Percentiles rank a stretch among this genome's conserved stretches.
phyloP scores from a whole-genome alignment of 2,888 invertebrate genomes.

The Mesochorus sp. region DNA sequence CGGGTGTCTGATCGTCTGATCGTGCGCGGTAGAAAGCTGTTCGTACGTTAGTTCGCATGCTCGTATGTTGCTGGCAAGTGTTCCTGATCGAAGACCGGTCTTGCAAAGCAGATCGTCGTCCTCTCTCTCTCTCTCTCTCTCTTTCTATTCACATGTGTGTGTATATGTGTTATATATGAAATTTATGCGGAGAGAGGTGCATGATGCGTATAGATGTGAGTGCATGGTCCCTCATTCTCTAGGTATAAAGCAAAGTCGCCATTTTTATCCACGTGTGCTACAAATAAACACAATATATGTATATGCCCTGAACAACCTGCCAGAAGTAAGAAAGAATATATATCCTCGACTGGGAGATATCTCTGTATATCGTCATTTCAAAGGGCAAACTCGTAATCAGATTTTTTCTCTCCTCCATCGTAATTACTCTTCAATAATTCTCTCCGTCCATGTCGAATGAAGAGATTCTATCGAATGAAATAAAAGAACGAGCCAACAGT shows the following conservation, averaged over 20 bases:
- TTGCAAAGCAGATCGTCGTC: slow-evolving; percentile 61
- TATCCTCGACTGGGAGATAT: slow-evolving; percentile 46
- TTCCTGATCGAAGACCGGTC: slow-evolving; percentile 62
- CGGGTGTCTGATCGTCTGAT: slow-evolving; percentile 61
- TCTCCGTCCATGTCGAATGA: too few relatives aligned
- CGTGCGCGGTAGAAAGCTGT: slow-evolving; percentile 62
- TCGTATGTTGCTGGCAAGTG: slow-evolving; percentile 58
- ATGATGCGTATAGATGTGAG: slow-evolving; percentile 41
- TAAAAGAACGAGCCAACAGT: too few relatives aligned
- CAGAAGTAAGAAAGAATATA: slow-evolving; percentile 37
- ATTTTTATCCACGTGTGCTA: slow-evolving; percentile 19
- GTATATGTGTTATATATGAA: slow-evolving; percentile 1
- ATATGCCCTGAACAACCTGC: slow-evolving; percentile 24
- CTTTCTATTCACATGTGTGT: neutral
- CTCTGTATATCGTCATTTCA: slow-evolving; percentile 36
- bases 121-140: neutral
- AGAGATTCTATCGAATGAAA: neutral
- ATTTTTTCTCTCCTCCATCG: neutral
- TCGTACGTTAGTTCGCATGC: slow-evolving; percentile 57
- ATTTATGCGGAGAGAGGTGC: slow-evolving; percentile 35
- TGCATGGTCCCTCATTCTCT: slow-evolving; percentile 11
- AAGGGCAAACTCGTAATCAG: slow-evolving; percentile 9
- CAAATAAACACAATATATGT: neutral
- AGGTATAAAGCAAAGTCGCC: slow-evolving; percentile 10
- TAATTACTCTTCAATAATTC: neutral